These are phyloP conservation scores for Blastobasis lacticolella DNA, from an alignment of 2,888 invertebrate genomes.

Conservation along the genomic window DNA sequence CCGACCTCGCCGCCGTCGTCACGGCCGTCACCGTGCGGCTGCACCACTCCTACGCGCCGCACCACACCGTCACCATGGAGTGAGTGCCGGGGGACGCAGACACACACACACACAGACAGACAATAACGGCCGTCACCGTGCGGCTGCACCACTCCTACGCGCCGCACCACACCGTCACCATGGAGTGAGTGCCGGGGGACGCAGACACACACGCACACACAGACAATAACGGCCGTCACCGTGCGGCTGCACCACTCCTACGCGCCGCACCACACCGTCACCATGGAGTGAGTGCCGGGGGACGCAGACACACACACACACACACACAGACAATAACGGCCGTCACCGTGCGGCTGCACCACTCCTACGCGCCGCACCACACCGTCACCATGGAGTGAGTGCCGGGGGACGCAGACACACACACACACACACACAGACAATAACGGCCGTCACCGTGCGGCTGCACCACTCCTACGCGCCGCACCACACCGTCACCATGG, in stretches of 20 bases:
- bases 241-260: slow-evolving; percentile 91
- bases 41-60: slow-evolving; percentile 90
- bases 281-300: slow-evolving; percentile 76
- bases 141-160: slow-evolving; percentile 90
- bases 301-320: neutral
- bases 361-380: slow-evolving; percentile 91
- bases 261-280: slow-evolving; percentile 88
- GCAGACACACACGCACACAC: neutral
- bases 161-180: slow-evolving; percentile 88
- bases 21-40: slow-evolving; percentile 85
- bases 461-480: slow-evolving; percentile 91
- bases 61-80: slow-evolving; percentile 86
- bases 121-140: slow-evolving; percentile 79
- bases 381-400: slow-evolving; percentile 84
- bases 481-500: slow-evolving; percentile 86
- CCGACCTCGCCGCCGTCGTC: slow-evolving; percentile 77
- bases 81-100: slow-evolving; percentile 44
- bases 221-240: slow-evolving; percentile 79
- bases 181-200: slow-evolving; percentile 71
- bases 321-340: too few species aligned
- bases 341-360: slow-evolving; percentile 87
- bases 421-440: too few species aligned
- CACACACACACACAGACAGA: neutral
- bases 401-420: neutral
- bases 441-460: slow-evolving; percentile 84